phyloP scores from a whole-genome alignment of 2,797 vertebrate genomes.

The Pipistrellus kuhlii region DNA sequence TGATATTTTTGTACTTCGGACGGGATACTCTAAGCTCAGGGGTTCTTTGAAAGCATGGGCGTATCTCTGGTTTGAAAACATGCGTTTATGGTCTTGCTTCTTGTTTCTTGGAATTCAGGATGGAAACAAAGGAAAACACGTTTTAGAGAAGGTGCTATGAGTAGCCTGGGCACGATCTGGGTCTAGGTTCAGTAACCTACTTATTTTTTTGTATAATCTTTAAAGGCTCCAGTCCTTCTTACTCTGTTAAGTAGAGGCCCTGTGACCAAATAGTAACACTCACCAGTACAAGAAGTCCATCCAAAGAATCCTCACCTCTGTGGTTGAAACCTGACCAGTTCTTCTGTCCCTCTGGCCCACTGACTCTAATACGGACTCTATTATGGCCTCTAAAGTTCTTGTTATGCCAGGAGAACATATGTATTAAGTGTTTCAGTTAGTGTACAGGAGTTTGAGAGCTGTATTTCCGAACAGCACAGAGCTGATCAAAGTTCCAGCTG shows the following conservation, averaged over 20 bases:
- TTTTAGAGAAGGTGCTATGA: neutral
- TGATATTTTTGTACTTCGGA: conserved; percentile 45
- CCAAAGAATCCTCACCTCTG: neutral
- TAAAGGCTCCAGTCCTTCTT: neutral
- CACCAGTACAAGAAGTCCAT: neutral
- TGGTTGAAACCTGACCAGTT: neutral
- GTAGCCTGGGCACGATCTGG: neutral
- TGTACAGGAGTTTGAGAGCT: conserved; percentile 27
- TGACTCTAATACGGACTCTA: neutral
- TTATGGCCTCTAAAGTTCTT: conserved; percentile 21
- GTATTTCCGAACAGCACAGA: conserved; percentile 30
- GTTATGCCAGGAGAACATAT: conserved; percentile 28
- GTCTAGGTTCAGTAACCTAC: neutral
- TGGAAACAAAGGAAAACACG: conserved; percentile 35
- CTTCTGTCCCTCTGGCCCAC: neutral
- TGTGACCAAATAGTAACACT: neutral
- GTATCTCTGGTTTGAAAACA: neutral
- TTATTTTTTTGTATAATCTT: neutral
- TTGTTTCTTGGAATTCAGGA: conserved; percentile 27
- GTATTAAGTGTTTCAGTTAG: conserved; percentile 42
- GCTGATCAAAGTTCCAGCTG: conserved; percentile 35
- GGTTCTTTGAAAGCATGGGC: neutral
- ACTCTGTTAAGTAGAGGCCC: neutral
- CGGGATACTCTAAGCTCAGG: conserved; percentile 19
- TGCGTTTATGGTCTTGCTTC: neutral